A percentile compares a stretch with the other conserved stretches of the same genome.
Conservation (phyloP, 1,140 invertebrate genomes). For the Antheraea mylitta region DNA sequence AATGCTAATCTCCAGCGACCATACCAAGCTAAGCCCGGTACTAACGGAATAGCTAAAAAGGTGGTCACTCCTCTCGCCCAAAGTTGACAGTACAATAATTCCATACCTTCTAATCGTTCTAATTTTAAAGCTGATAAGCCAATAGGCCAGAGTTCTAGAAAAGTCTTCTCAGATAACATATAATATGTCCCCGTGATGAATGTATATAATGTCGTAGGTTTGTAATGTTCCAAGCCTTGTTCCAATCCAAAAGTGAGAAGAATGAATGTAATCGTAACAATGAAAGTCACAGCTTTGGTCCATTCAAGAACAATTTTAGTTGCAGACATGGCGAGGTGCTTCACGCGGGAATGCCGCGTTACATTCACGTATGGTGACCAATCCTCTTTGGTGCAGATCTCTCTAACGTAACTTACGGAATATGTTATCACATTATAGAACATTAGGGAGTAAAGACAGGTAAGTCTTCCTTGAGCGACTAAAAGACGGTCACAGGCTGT, state of each 20-base stretch:
- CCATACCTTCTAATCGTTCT: conserved; percentile 83
- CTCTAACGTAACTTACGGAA: conserved; percentile 86
- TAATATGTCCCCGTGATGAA: conserved; percentile 85
- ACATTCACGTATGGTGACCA: conserved; percentile 88
- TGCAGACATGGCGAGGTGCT: conserved; percentile 89
- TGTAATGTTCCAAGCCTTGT: conserved; percentile 86
- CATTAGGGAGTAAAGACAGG: conserved; percentile 87
- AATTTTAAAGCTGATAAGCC: conserved; percentile 80
- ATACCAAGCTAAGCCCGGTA: conserved; percentile 77
- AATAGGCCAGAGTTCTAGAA: conserved; percentile 81
- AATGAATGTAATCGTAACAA: conserved; percentile 89
- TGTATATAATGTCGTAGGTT: conserved; percentile 83
- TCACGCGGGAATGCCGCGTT: conserved; percentile 85
- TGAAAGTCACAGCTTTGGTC: conserved; percentile 90
- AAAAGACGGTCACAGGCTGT: conserved; percentile 84
- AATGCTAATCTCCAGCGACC: conserved; percentile 80
- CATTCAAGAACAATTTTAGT: conserved; percentile 90
- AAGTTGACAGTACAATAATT: conserved; percentile 83
- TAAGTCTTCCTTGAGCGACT: conserved; percentile 80
- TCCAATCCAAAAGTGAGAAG: conserved; percentile 86
- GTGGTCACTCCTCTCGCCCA: conserved; percentile 81
- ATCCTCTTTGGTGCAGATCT: conserved; percentile 86
- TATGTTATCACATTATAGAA: conserved; percentile 91
- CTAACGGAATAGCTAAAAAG: conserved; percentile 77
- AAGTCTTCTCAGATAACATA: conserved; percentile 86